phyloP scores from a whole-genome alignment of 2,888 invertebrate species.

The Aporophyla lueneburgensis region DNA sequence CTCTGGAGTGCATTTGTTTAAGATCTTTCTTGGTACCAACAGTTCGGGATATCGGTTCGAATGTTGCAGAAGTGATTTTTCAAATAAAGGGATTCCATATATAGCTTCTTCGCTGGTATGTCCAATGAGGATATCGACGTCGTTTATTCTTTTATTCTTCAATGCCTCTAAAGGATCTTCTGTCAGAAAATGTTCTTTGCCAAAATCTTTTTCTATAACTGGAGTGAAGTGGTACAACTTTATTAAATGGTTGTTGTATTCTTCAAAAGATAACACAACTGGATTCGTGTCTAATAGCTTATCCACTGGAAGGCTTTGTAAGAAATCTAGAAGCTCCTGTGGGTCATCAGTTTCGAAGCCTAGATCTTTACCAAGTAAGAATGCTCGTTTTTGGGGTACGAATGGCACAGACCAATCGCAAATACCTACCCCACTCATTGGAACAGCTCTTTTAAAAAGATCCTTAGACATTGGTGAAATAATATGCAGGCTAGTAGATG shows the following conservation, averaged over 20 bases:
- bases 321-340: conserved; percentile 73
- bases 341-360: conserved; percentile 75
- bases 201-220: conserved; percentile 79
- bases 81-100: conserved; percentile 56
- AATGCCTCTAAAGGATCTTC: conserved; percentile 70
- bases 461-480: conserved; percentile 77
- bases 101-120: conserved; percentile 92
- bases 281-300: conserved; percentile 70
- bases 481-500: conserved; percentile 69
- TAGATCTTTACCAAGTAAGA: conserved; percentile 73
- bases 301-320: conserved; percentile 73
- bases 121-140: conserved; percentile 93
- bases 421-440: conserved; percentile 74
- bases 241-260: conserved; percentile 60
- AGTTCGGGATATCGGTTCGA: conserved; percentile 73
- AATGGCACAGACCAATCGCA: conserved; percentile 76
- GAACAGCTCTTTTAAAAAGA: conserved; percentile 72
- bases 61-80: conserved; percentile 37
- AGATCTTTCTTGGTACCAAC: conserved; percentile 74
- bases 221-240: conserved; percentile 77
- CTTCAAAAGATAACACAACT: conserved; percentile 71
- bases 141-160: conserved; percentile 84
- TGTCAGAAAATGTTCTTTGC: conserved; percentile 73
- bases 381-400: conserved; percentile 72
- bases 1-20: conserved; percentile 61